phyloP scores from a whole-genome alignment of 2,797 vertebrate genomes.

The Premnoplex brunnescens region DNA sequence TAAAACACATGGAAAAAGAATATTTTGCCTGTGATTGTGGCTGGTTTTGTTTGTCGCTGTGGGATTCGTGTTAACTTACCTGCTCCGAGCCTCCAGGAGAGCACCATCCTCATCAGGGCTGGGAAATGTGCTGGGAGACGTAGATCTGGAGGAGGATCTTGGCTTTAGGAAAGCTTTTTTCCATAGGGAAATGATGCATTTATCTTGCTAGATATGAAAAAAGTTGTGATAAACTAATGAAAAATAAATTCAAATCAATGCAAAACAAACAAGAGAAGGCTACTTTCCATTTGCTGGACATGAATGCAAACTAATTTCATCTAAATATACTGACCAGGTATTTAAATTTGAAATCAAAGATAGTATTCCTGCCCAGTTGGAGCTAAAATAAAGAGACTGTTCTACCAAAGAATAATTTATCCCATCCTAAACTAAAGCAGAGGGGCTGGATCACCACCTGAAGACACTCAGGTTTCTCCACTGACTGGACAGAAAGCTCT shows the following conservation, averaged over 20 bases:
- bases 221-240: not conserved
- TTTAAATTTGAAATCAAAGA: not conserved
- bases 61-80: not conserved
- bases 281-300: not conserved
- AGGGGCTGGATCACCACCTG: not conserved
- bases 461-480: not conserved
- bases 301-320: not conserved
- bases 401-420: not conserved
- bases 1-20: not conserved
- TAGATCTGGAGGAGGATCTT: not conserved
- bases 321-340: not conserved
- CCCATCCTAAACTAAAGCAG: not conserved
- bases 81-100: not conserved
- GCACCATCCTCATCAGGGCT: not conserved
- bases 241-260: not conserved
- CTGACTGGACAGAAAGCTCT: not conserved
- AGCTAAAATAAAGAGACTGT: not conserved
- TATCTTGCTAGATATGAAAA: not conserved
- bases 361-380: not conserved
- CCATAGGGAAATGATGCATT: not conserved
- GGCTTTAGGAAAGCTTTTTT: not conserved
- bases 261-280: not conserved
- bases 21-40: not conserved
- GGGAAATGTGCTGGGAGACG: not conserved
- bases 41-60: not conserved